Percentiles rank a stretch among this genome's conserved stretches.
Evolutionary conservation across 2,113 vertebrate genomes (phyloP).

Genomic region (Channa argus): DNA sequence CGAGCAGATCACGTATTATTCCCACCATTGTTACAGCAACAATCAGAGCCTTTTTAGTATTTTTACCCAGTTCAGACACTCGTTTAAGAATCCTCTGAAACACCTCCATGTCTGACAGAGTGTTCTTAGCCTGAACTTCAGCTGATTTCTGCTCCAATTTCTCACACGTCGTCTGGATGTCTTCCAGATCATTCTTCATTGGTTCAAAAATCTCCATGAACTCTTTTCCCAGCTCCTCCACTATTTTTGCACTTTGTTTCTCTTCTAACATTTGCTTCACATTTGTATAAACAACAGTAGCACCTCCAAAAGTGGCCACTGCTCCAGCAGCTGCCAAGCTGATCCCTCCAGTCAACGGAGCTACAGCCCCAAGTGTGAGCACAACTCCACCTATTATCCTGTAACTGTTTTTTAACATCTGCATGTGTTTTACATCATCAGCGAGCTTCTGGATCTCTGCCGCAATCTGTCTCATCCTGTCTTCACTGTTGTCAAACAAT

Average conservation of each 20-base stretch:
- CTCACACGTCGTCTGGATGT: background rate
- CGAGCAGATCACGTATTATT: accelerated
- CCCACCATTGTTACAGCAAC: accelerated
- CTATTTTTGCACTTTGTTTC: background rate
- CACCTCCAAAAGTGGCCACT: background rate
- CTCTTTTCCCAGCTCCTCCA: background rate
- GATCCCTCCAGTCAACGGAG: background rate
- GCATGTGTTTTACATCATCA: background rate
- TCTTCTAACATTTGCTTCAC: background rate
- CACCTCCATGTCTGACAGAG: background rate
- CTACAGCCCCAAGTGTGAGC: too few relatives aligned
- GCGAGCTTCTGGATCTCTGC: accelerated
- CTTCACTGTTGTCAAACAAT: background rate
- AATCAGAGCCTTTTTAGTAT: accelerated
- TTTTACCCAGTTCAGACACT: background rate
- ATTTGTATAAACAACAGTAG: background rate
- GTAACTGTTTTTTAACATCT: accelerated
- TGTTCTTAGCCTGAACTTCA: background rate
- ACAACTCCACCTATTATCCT: background rate
- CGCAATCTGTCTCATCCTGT: background rate
- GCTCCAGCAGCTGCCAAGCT: background rate
- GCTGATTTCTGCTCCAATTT: background rate
- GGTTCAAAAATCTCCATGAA: background rate
- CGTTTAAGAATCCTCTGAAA: background rate
- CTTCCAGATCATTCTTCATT: background rate